Evolutionary conservation across 2,113 vertebrate genomes (phyloP).

Genomic region (Embiotoca jacksoni): DNA sequence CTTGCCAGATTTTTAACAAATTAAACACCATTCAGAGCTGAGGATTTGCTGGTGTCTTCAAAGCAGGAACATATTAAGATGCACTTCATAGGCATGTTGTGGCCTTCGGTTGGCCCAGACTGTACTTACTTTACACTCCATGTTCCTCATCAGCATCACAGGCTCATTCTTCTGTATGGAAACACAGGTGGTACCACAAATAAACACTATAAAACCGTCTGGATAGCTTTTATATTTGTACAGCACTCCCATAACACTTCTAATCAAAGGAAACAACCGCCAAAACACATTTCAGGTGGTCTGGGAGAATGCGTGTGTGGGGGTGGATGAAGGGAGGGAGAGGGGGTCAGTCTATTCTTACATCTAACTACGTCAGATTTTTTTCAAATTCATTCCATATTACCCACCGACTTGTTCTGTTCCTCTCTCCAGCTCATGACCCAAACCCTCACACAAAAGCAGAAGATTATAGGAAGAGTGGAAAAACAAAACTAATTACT

Average conservation of each 20-base stretch:
- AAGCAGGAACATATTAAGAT: constrained; percentile 66
- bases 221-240: constrained; percentile 76
- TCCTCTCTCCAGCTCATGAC: constrained; percentile 46
- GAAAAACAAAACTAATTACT: constrained; percentile 82
- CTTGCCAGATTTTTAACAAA: constrained; percentile 48
- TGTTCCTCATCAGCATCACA: constrained; percentile 66
- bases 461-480: constrained; percentile 79
- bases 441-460: constrained; percentile 72
- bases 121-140: constrained; percentile 55
- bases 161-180: constrained; percentile 71
- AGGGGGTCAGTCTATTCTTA: constrained; percentile 71
- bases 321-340: constrained; percentile 10
- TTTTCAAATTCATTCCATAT: constrained; percentile 69
- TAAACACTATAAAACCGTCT: constrained; percentile 78
- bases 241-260: constrained; percentile 75
- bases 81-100: constrained; percentile 55
- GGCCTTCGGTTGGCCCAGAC: constrained; percentile 43
- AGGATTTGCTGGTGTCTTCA: constrained; percentile 52
- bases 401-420: constrained; percentile 51
- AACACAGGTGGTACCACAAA: constrained; percentile 82
- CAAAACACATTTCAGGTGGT: constrained; percentile 81
- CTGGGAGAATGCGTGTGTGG: constrained; percentile 44
- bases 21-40: constrained; percentile 42
- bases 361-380: constrained; percentile 66
- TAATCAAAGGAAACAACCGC: constrained; percentile 81